These are phyloP conservation scores for Hippopotamus amphibius DNA, from an alignment of 2,113 vertebrate species.

Conservation along the genomic window DNA sequence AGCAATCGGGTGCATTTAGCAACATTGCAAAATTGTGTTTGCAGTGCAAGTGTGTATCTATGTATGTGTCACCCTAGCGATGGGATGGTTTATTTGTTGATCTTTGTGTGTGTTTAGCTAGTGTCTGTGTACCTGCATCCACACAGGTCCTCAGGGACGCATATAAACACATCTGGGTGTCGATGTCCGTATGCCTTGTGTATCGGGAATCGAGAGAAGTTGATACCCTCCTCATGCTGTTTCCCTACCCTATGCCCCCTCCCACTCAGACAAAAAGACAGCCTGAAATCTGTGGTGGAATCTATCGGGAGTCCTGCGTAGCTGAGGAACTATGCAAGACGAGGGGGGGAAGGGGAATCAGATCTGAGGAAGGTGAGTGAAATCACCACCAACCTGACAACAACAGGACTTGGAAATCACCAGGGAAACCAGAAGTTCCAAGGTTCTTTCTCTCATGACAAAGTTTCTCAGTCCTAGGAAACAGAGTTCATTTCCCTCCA, in stretches of 20 bases:
- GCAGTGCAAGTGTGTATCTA: rapidly evolving
- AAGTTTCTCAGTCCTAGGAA: not conserved
- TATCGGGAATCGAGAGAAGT: rapidly evolving
- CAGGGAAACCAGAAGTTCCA: not conserved
- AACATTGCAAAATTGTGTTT: not conserved
- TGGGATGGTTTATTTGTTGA: not conserved
- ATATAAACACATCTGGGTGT: not conserved
- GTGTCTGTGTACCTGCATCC: not conserved
- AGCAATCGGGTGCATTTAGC: rapidly evolving
- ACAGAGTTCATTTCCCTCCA: not conserved
- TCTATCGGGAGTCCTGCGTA: not conserved
- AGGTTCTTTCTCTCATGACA: not conserved
- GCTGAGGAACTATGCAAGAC: not conserved
- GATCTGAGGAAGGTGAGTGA: not conserved
- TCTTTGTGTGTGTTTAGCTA: not conserved
- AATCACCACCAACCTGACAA: not conserved
- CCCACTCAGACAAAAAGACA: not conserved
- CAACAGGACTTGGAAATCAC: not conserved
- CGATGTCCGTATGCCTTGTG: rapidly evolving
- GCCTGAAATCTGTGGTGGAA: not conserved
- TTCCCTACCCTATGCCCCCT: not conserved
- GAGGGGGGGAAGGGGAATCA: not conserved
- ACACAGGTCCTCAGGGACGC: rapidly evolving
- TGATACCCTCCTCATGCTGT: not conserved
- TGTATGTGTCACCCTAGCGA: rapidly evolving